Evolutionary conservation across 2,797 vertebrate genomes (phyloP).

Genomic region (Cryptoblepharus egeriae): DNA sequence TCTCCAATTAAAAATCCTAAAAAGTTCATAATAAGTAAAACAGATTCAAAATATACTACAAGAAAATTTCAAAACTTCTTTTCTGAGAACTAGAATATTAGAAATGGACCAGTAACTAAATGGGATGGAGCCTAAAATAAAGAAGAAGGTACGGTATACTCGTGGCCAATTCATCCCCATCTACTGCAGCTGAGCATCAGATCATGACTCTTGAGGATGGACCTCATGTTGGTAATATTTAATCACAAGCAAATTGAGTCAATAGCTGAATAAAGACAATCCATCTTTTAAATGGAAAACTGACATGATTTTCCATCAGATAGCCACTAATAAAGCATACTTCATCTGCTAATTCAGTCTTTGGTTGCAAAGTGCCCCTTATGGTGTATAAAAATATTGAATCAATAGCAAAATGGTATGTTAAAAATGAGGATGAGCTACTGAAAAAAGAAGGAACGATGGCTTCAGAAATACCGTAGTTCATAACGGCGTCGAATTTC

Average conservation of each 20-base stretch:
- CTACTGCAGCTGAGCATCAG: slow-evolving; percentile 23
- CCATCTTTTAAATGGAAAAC: slow-evolving; percentile 61
- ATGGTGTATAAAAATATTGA: slow-evolving; percentile 48
- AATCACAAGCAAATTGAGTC: slow-evolving; percentile 47
- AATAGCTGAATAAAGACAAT: slow-evolving; percentile 37
- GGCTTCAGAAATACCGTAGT: not conserved
- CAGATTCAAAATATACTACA: not conserved
- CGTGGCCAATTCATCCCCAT: not conserved
- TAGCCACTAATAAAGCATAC: slow-evolving; percentile 20
- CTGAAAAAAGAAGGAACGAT: slow-evolving; percentile 33
- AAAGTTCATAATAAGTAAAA: not conserved
- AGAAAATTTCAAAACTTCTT: not conserved
- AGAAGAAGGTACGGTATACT: not conserved
- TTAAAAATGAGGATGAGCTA: slow-evolving; percentile 40
- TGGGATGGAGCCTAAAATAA: not conserved
- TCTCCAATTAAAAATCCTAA: no score
- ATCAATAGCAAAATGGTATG: slow-evolving; percentile 51
- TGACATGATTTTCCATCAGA: slow-evolving; percentile 57
- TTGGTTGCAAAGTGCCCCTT: slow-evolving; percentile 56
- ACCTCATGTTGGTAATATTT: slow-evolving; percentile 30
- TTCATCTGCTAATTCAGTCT: slow-evolving; percentile 54
- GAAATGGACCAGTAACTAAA: not conserved
- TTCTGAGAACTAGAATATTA: not conserved
- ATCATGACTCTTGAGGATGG: not conserved
- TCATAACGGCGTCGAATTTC: not conserved